Base-by-base conservation (phyloP, 2,888 invertebrate species). In the Harmothoe impar region DNA sequence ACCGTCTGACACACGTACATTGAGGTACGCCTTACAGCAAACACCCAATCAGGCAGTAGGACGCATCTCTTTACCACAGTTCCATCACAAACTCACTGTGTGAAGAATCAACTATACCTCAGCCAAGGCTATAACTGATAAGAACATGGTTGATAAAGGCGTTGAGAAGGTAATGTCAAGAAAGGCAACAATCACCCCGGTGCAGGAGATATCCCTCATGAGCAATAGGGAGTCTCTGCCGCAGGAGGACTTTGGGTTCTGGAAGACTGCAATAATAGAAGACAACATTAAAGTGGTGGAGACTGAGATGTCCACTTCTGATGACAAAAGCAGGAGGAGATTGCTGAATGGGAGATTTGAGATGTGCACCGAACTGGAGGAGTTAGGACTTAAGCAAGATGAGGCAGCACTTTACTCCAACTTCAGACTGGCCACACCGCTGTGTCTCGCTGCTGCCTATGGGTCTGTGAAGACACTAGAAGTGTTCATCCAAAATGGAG, bases 381-480 rank as follows among this genome's bases (percentile, higher is more conserved):
- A 29, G 0, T 15, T 72, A 29, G 72, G 72, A 25, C 3, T 72
- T 25, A 72, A 72, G 29, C 3, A n/a, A 17, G 15, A 29, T 3
- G 72, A 72, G 29, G 15, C n/a, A 1, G 3, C 5, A 7, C 29
- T n/a, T 25, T 72, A 29, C 29, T 15, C 29, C 25, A 72, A 43
- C 23, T 84, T 17, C 33, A 33, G 25, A 25, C 51, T 84, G 1
- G 35, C 43, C 25, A 20, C 51, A 43, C 89, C 89, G 1, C 56
- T 54, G 51, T 89, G 89, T 31, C 51, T 89, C 23, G 91, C 91
- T n/a, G 89, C n/a, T 54, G 89, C 72, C 12, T 56, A 52, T 52
- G 29, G 33, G 20, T 77, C 91, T 20, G 10, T 20, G 25, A 85
- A 85, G n/a, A 86, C 86, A 23, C 31, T 85, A 43, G 33, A 43